phyloP scores from a whole-genome alignment of 2,113 vertebrate species.

The Lycaon pictus region DNA sequence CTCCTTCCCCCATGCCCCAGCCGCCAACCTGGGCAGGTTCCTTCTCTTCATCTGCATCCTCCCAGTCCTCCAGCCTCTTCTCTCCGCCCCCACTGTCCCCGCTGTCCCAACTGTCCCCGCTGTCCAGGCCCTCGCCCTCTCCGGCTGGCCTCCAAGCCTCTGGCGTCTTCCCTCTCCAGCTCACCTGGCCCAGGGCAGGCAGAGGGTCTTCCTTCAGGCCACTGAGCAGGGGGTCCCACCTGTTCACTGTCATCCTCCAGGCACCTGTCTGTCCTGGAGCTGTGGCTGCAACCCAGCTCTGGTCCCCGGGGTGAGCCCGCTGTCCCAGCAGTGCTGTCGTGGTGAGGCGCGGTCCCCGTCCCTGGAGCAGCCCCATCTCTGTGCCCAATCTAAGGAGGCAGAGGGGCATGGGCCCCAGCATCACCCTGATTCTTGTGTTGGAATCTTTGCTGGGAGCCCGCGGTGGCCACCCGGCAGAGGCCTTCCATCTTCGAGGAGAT shows the following conservation, averaged over 20 bases:
- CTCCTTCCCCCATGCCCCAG: background rate
- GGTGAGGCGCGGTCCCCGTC: accelerated
- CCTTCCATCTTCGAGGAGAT: background rate
- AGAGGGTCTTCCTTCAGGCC: background rate
- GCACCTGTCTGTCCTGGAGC: background rate
- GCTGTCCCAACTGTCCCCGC: accelerated
- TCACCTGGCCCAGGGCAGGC: too few species aligned
- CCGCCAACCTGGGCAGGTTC: background rate
- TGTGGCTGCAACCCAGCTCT: background rate
- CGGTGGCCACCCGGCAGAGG: background rate
- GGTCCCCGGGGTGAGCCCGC: background rate
- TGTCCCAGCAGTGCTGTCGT: background rate
- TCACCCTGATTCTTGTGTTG: background rate
- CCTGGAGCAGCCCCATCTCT: background rate
- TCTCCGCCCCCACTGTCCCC: background rate
- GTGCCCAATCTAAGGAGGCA: accelerated
- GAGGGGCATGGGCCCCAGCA: accelerated
- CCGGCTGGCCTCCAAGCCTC: background rate
- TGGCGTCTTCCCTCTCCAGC: background rate
- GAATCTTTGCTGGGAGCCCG: background rate
- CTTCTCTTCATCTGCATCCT: background rate
- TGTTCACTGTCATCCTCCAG: background rate
- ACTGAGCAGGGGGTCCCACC: background rate
- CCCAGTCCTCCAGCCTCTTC: background rate
- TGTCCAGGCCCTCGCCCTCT: accelerated